Evolutionary conservation across 2,113 vertebrate genomes (phyloP).

Genomic region (Bostrychus sinensis): DNA sequence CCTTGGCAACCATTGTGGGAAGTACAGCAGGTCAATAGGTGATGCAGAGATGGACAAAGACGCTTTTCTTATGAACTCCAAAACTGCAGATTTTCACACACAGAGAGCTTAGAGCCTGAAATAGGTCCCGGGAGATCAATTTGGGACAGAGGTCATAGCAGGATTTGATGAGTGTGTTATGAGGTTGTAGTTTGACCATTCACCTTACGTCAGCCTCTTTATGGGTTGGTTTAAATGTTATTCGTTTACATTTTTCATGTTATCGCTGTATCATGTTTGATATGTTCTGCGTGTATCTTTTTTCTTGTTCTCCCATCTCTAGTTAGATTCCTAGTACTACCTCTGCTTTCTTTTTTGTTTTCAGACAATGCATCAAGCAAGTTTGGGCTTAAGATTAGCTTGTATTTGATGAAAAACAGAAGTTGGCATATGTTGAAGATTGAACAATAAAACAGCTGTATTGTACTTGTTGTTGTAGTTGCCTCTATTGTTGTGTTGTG

Average conservation of each 20-base stretch:
- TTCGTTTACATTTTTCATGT: too few species aligned
- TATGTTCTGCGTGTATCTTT: too few species aligned
- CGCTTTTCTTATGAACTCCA: background rate
- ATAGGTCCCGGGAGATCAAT: background rate
- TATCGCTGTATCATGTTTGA: too few species aligned
- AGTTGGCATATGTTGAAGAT: slow-evolving; percentile 23
- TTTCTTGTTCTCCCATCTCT: too few species aligned
- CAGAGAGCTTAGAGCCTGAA: background rate
- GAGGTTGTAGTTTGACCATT: background rate
- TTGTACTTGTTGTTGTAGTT: slow-evolving; percentile 29
- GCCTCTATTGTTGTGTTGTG: slow-evolving; percentile 34
- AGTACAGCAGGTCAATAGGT: background rate
- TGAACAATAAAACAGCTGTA: slow-evolving; percentile 26
- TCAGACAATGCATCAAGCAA: too few species aligned
- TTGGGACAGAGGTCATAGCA: slow-evolving; percentile 6
- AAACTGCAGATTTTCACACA: background rate
- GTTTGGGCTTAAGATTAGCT: background rate
- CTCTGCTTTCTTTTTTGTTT: too few species aligned
- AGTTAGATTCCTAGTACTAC: too few species aligned
- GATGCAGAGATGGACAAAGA: slow-evolving; percentile 1
- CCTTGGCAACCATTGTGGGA: slow-evolving; percentile 1
- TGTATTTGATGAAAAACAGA: slow-evolving; percentile 11
- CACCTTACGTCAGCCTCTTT: too few species aligned
- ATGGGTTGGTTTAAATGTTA: too few species aligned
- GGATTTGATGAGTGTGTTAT: background rate